Evolutionary conservation across 1,140 invertebrate species (phyloP), one percentile per base, ranked within the genome.

Genomic region (Drosophila ironensis): DNA sequence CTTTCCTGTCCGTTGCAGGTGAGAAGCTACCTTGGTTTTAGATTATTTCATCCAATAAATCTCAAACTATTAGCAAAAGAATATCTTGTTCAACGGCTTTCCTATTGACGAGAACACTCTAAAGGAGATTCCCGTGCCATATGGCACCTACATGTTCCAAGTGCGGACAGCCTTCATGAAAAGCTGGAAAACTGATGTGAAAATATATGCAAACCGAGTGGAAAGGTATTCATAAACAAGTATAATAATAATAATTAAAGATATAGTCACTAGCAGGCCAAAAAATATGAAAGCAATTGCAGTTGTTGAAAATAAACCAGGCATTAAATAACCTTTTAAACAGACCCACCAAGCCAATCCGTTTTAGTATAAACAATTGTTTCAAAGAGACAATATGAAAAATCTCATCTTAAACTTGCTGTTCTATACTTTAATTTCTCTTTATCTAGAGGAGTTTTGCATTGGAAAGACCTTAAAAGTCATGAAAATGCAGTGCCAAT

Each of bases 1-100:
- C 6, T n/a, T 3, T n/a, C 57, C 1, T 64, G 60, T 6, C 60
- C 60, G 0, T 2, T 64, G 1, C 22, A 63, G 60, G 60, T 63
- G 1, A 38, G 30, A 28, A 9, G 2, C n/a, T 33, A 33, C 11
- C 28, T 33, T 11, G 28, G 5, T 33, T 33, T 0, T 0, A 33
- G 5, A 33, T 33, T 11, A 33, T 11, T 14, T 37, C 16, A 37
- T n/a, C n/a, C n/a, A 37, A 12, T 7, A 8, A 33, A 14, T 11
- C 28, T 12, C n/a, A n/a, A n/a, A n/a, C n/a, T n/a, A n/a, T 8
- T 8, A 37, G 33, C 33, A 48, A 46, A 35, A 2, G 17, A 19
- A 12, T 17, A 11, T 50, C 4, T 2, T 33, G 25, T 67, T 37
- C 24, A 20, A 12, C 28, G 25, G 22, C 6, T 47, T 47, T 51